Base-by-base conservation (phyloP, 2,113 vertebrate genomes). In the Phalacrocorax aristotelis region DNA sequence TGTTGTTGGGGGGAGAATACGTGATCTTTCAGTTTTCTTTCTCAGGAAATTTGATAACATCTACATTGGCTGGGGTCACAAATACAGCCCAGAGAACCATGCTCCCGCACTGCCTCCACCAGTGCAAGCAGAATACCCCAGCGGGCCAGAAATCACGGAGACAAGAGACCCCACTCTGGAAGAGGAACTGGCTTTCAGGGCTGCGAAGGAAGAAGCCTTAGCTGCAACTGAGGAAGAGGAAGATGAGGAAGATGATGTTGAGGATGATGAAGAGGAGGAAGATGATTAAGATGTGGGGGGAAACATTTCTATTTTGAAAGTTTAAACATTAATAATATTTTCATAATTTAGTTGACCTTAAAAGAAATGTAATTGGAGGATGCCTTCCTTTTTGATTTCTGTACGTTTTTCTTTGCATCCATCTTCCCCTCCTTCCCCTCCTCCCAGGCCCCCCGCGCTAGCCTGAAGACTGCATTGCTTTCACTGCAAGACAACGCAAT, bases 41-140 rank as follows among this genome's bases (percentile, higher is more conserved):
- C 87, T 92, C 65, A 99, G 98, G 83, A 99, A 97, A 79, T 99
- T 99, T 98, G 99, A 98, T 61, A 99, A 99, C 96, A 97, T 99
- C 61, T 99, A 99, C 91, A 93, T 99, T 65, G 99, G 99, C 80
- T 99, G 99, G 99, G 99, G 99, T 62, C 96, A 98, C 94, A 99
- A 99, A 96, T 99, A 98, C 77, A 94, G 91, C 36, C 97, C 98
- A 3, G 98, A 98, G 25, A 98, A 96, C 69, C 99, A 98, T 93
- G 97, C 57, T 44, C 99, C 99, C 0, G 34, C 96, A 2, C 30
- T 98, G 27, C 98, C 97, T 36, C 98, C 96, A 0, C 69, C 70
- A 6, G 98, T 98, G 44, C 98, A 98, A 79, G 75, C 30, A 2
- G 99, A 99, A 92, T 99, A 99, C 48, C 95, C 98, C 38, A 98